phyloP scores from a whole-genome alignment of 2,888 invertebrate species.

The Troides helena region DNA sequence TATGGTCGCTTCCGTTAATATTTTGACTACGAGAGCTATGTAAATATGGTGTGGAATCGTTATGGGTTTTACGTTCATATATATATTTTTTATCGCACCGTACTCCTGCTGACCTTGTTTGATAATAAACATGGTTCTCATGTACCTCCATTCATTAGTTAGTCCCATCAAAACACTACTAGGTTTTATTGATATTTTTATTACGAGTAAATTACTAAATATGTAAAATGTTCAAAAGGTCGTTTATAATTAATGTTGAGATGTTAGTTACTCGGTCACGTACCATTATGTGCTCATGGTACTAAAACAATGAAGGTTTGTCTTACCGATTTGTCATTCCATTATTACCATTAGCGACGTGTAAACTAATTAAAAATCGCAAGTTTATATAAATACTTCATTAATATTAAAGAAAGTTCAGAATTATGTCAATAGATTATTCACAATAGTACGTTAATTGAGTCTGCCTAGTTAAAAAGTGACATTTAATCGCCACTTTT shows the following conservation, averaged over 20 bases:
- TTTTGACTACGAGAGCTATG: neutral
- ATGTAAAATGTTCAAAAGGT: too few relatives aligned
- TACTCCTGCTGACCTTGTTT: too few relatives aligned
- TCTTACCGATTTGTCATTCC: too few relatives aligned
- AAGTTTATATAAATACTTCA: neutral
- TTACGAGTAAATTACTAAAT: too few relatives aligned
- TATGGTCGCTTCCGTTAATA: constrained; percentile 7
- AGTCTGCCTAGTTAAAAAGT: neutral
- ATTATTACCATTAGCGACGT: neutral
- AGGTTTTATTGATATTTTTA: too few relatives aligned
- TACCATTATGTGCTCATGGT: neutral
- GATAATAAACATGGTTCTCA: too few relatives aligned
- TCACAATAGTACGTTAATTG: constrained; percentile 1
- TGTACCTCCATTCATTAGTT: too few relatives aligned
- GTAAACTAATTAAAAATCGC: neutral
- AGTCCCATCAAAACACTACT: too few relatives aligned
- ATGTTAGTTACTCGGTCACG: too few relatives aligned
- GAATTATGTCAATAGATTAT: neutral
- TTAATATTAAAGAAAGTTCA: neutral
- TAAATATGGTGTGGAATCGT: neutral
- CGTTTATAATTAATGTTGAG: too few relatives aligned
- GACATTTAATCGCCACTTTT: neutral
- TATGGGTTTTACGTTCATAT: neutral
- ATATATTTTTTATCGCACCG: neutral
- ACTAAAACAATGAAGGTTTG: neutral